Base-by-base conservation (phyloP, 2,797 vertebrate genomes). In the Danio jaintianensis region DNA sequence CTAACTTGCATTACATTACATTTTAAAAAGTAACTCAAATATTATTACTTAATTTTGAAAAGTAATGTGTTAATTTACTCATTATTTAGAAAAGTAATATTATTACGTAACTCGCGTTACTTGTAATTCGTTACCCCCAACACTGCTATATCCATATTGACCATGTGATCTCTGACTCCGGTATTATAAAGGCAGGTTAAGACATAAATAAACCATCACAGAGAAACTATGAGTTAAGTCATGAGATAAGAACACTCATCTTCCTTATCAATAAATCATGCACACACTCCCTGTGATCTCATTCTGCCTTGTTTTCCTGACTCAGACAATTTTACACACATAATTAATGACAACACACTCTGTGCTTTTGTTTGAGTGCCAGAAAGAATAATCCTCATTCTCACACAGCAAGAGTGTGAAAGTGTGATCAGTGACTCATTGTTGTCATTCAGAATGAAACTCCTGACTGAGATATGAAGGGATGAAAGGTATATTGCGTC, bases 251-350 rank as follows among this genome's bases (percentile, higher is more conserved):
- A 29, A 50, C 45, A 22, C 45, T 69, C 40, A 38, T 78, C 42
- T 68, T 58, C 42, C 20, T 77, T 50, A 78, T 78, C 45, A 59
- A 70, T 61, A 78, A 61, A 70, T 70, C n/a, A 78, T 58, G 59
- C 12, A 70, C 64, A 50, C 45, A 61, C 55, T 50, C 66, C 66
- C 56, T n/a, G 36, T 48, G 53, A 62, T 79, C 47, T 53, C 67
- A 53, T 43, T 79, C 36, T n/a, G 10, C 67, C 20, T 70, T 61
- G 11, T 78, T 50, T 59, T 47, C 43, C 29, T 59, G 3, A 50
- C 55, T 50, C 55, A 20, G 16, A 59, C 12, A 70, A 40, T 40
- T 78, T 52, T 62, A 52, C 56, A 50, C 76, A 13, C 77, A 45
- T 36, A 42, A 79, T 58, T 52, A 62, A 71, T 71, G 67, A 62